Evolutionary conservation across 2,888 invertebrate genomes (phyloP).

Genomic region (Apodemia hepburni): DNA sequence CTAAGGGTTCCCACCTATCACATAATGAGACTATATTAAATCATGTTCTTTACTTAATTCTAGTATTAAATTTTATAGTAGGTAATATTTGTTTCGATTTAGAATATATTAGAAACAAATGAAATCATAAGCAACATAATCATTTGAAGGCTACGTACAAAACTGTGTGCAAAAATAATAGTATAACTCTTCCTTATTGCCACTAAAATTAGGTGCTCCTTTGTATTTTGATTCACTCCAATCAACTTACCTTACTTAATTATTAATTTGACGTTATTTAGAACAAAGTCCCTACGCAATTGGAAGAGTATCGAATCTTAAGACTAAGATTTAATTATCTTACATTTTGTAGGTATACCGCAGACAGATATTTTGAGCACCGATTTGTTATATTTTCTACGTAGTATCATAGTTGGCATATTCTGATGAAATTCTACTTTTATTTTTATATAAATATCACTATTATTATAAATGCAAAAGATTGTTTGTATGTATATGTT

Average conservation of each 20-base stretch:
- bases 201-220: neutral
- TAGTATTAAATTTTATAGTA: too few species aligned
- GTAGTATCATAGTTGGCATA: neutral
- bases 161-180: neutral
- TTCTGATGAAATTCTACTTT: neutral
- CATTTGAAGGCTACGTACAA: too few species aligned
- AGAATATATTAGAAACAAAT: too few species aligned
- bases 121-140: too few species aligned
- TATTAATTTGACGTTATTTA: neutral
- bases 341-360: neutral
- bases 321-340: conserved; percentile 10
- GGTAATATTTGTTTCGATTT: too few species aligned
- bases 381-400: neutral
- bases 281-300: conserved; percentile 10
- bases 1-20: too few species aligned
- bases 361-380: conserved; percentile 1
- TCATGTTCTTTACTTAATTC: too few species aligned
- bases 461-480: neutral
- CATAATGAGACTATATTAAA: too few species aligned
- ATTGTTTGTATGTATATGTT: neutral
- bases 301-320: conserved; percentile 8
- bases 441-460: neutral
- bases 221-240: neutral
- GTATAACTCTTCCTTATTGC: neutral
- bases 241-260: neutral